Base-by-base conservation (phyloP, 1,140 invertebrate species). In the Drosophila albomicans region DNA sequence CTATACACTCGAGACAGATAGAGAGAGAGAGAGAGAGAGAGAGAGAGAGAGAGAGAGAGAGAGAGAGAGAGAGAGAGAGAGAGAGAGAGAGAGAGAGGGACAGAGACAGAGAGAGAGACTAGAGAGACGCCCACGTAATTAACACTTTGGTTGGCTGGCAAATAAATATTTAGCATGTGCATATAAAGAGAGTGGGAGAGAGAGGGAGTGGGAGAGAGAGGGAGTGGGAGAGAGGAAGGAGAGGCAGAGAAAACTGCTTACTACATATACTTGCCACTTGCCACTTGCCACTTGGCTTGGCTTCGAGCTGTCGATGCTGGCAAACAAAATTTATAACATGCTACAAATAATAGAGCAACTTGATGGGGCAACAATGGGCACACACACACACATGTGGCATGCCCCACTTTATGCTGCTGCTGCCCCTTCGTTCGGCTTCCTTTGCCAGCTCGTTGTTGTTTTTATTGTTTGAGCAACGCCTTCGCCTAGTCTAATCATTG, bases 141-240 rank as follows among this genome's bases (percentile, higher is more conserved):
- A 82, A 82, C 82, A 86, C 82, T 86, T 73, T 87, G 79, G 62
- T 78, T 81, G 75, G 58, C 72, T 78, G 72, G 70, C 75, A 68
- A 69, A 85, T 87, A 85, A 85, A 85, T 85, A 85, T 81, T 87
- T 86, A 73, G 78, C 81, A 73, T 85, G 81, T 76, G 78, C 85
- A 63, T 84, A 79, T 58, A 75, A 56, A 77, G 52, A 20, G 15
- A 5, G 15, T 16, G 20, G 20, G 20, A 25, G 20, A 25, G 32
- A 8, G 32, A n/a, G n/a, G n/a, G n/a, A n/a, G n/a, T n/a, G n/a
- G n/a, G n/a, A 77, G 52, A 20, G 15, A 5, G 15, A n/a, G 20
- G 20, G 15, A 5, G 15, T 16, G 20, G 20, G 20, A 25, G 20
- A 25, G 32, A 8, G 32, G 32, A 32, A 2, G 6, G 32, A 8